A percentile compares a stretch with the other conserved stretches of the same genome.
These are phyloP conservation scores for Rhabdornis inornatus DNA, from an alignment of 2,113 vertebrate species.

Conservation along the genomic window DNA sequence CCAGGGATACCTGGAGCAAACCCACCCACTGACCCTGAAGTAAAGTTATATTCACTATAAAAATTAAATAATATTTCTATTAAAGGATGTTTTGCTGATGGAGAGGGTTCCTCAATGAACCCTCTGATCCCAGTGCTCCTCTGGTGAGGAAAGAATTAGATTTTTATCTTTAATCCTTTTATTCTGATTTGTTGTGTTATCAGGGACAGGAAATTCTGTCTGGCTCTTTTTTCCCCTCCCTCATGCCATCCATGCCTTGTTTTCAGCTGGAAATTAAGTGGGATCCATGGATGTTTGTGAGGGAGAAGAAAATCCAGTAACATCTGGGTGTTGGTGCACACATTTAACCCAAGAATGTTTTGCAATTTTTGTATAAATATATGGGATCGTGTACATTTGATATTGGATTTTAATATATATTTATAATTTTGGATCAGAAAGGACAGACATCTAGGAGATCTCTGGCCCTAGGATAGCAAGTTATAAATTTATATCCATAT, in stretches of 20 bases:
- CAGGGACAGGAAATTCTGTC: not conserved
- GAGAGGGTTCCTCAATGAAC: not conserved
- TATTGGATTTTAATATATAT: not conserved
- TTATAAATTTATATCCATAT: not conserved
- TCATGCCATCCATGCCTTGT: not conserved
- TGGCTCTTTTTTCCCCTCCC: not conserved
- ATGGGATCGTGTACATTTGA: not conserved
- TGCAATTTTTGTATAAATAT: not conserved
- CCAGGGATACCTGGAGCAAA: not conserved
- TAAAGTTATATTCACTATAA: not conserved
- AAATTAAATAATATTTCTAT: not conserved
- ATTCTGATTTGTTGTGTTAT: not conserved
- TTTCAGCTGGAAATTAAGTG: not conserved
- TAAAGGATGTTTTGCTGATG: not conserved
- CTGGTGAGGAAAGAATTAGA: not conserved
- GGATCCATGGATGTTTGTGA: not conserved
- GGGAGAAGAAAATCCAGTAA: not conserved
- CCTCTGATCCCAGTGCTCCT: fast-evolving
- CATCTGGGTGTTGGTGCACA: not conserved
- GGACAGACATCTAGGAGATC: not conserved
- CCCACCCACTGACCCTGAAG: not conserved
- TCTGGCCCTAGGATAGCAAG: not conserved
- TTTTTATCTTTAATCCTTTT: not conserved
- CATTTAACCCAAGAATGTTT: not conserved
- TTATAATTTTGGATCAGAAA: not conserved